phyloP scores from a whole-genome alignment of 2,797 vertebrate species.

The Paramormyrops hopkinsi region DNA sequence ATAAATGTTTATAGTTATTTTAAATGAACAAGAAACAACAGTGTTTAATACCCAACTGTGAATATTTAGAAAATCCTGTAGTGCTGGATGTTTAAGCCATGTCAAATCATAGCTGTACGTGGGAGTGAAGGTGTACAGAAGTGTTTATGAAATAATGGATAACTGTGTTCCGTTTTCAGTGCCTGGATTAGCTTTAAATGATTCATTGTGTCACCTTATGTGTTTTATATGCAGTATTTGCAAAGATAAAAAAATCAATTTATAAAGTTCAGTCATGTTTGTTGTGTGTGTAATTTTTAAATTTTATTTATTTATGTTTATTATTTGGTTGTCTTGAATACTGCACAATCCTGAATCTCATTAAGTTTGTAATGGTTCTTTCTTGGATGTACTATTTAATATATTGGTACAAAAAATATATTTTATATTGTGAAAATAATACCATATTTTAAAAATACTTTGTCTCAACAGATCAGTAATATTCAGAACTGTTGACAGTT shows the following conservation, averaged over 20 bases:
- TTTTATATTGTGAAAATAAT: not conserved
- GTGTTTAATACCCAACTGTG: constrained; percentile 68
- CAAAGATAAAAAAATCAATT: constrained; percentile 66
- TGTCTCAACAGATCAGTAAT: not conserved
- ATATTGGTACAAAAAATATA: constrained; percentile 7
- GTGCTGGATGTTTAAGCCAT: constrained; percentile 30
- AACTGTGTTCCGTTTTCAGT: constrained; percentile 59
- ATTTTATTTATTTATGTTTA: not conserved
- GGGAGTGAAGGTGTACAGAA: constrained; percentile 28
- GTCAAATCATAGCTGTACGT: constrained; percentile 26
- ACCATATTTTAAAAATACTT: not conserved
- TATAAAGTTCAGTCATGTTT: constrained; percentile 45
- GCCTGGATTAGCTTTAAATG: constrained; percentile 66
- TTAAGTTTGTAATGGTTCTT: not conserved
- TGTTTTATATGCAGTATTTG: constrained; percentile 74
- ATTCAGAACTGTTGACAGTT: not conserved
- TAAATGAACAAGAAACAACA: constrained; percentile 60
- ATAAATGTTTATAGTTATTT: constrained; percentile 62
- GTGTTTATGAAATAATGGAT: constrained; percentile 59
- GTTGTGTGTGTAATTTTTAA: constrained; percentile 40
- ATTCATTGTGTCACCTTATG: constrained; percentile 60
- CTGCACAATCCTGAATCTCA: not conserved
- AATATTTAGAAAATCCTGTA: constrained; percentile 52
- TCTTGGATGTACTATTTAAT: constrained; percentile 1
- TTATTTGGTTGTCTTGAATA: not conserved